Base-by-base conservation (phyloP, 2,888 invertebrate genomes). In the Apotomis turbidana region DNA sequence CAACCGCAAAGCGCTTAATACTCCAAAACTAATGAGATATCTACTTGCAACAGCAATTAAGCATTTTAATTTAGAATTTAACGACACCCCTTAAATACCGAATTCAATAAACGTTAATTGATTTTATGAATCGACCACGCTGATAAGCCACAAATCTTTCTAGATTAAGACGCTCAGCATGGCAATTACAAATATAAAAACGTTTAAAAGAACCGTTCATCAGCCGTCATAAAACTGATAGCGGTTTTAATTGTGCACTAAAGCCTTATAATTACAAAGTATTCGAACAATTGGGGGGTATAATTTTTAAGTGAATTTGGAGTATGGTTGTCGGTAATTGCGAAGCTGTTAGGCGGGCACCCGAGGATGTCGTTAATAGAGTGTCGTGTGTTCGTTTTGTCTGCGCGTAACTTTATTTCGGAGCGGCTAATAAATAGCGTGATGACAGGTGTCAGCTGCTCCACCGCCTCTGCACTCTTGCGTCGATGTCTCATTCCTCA, bases 371-470 rank as follows among this genome's bases (percentile, higher is more conserved):
- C 87, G 89, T 91, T 93, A 91, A 92, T 91, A 92, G 91, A 90
- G 91, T 89, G 89, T 87, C 85, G 87, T 90, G 88, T 88, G 87
- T 88, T 90, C 90, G 88, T 91, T 92, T 91, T 91, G 90, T 92
- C 89, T 87, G 87, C 90, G 85, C 90, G 91, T 90, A 91, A 88
- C 84, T 90, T 91, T 93, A 93, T 93, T 93, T 93, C 90, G 91
- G 92, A 90, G 90, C 90, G 88, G 82, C 88, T 91, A 91, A 93
- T 93, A 93, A 93, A 93, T 93, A 90, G 93, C 91, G 89, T 88
- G 93, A 93, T 93, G 93, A 93, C 93, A 93, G 91, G 90, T 93
- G 93, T 93, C 93, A 93, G 93, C 92, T 91, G 93, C 91, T 90
- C 90, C 85, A 89, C 88, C 93, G 93, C 93, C 93, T 92, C 91